phyloP scores from a whole-genome alignment of 2,113 vertebrate genomes.

The Cynopterus brachyotis region DNA sequence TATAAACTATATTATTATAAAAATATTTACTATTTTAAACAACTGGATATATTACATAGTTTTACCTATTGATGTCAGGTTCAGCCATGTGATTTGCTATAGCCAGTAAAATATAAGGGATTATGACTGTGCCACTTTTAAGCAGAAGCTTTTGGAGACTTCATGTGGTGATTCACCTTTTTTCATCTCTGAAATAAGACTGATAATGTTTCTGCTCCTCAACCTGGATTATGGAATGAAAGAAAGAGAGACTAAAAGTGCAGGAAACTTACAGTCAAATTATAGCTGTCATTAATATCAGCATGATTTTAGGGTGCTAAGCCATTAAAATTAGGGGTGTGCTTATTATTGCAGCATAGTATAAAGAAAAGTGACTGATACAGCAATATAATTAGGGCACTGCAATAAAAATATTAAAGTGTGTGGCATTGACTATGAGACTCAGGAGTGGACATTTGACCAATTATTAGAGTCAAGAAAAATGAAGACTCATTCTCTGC shows the following conservation, averaged over 20 bases:
- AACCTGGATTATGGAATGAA: neutral
- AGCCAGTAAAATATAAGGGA: neutral
- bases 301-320: neutral
- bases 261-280: neutral
- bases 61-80: neutral
- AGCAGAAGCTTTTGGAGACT: neutral
- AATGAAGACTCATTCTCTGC: neutral
- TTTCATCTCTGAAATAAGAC: neutral
- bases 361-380: neutral
- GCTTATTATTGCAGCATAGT: neutral
- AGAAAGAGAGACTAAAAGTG: neutral
- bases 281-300: neutral
- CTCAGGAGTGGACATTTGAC: neutral
- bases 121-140: neutral
- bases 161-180: neutral
- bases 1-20: neutral
- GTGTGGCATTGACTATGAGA: neutral
- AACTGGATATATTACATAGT: neutral
- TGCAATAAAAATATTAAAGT: neutral
- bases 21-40: neutral
- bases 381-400: neutral
- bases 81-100: neutral
- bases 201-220: neutral
- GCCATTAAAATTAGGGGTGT: neutral
- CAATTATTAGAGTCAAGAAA: neutral